These are phyloP conservation scores for Chlorops oryzae DNA, from an alignment of 1,140 invertebrate species.

Conservation along the genomic window DNA sequence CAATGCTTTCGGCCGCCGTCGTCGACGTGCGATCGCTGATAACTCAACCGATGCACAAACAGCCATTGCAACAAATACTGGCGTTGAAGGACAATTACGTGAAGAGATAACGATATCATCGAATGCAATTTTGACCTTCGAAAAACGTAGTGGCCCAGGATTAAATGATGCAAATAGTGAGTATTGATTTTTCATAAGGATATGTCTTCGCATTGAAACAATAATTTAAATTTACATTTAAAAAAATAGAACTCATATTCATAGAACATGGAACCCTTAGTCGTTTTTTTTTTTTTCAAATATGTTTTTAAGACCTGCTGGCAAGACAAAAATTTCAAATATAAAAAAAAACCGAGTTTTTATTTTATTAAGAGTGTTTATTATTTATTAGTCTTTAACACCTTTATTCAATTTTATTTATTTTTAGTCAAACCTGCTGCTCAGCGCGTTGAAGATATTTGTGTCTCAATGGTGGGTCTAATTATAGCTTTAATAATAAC, in stretches of 20 bases:
- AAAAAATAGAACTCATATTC: too few species aligned
- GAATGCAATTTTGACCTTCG: slow-evolving; percentile 83
- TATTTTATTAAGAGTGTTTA: background rate
- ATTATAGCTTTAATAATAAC: slow-evolving; percentile 88
- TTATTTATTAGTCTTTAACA: background rate
- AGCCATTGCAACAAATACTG: slow-evolving; percentile 39
- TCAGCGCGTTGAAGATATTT: slow-evolving; percentile 75
- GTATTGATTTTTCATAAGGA: slow-evolving; percentile 18
- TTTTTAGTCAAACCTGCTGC: slow-evolving; percentile 54
- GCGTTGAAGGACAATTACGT: slow-evolving; percentile 73
- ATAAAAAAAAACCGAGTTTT: background rate
- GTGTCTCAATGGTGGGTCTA: slow-evolving; percentile 86
- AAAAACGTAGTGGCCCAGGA: slow-evolving; percentile 66
- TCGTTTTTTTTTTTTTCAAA: too few species aligned
- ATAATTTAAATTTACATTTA: too few species aligned
- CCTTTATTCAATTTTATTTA: background rate
- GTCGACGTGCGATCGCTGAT: slow-evolving; percentile 59
- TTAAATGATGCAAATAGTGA: slow-evolving; percentile 65
- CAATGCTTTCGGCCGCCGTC: slow-evolving; percentile 78
- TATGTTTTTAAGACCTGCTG: background rate
- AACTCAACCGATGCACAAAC: slow-evolving; percentile 56
- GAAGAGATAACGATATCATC: slow-evolving; percentile 91
- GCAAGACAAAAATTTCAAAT: background rate
- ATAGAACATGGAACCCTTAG: too few species aligned
- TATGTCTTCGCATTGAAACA: too few species aligned